Conservation (phyloP, 2,113 vertebrate species). For the Suncus etruscus region DNA sequence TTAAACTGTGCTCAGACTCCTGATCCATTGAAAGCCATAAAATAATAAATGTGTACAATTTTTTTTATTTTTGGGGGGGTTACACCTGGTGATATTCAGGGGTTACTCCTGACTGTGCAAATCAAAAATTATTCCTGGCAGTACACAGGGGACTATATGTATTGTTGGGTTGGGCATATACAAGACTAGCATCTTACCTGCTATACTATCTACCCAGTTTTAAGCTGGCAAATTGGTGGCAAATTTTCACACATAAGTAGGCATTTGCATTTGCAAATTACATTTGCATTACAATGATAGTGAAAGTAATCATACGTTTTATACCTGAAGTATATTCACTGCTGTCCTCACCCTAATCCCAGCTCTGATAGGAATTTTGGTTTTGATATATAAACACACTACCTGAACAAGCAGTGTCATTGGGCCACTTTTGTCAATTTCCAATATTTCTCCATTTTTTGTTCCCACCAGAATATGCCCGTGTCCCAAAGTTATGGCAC, state of each 20-base stretch:
- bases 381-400: neutral
- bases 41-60: neutral
- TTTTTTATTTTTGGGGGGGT: too few relatives aligned
- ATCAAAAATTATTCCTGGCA: too few relatives aligned
- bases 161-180: too few relatives aligned
- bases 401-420: constrained; percentile 97
- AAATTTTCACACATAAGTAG: neutral
- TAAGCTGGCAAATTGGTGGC: neutral
- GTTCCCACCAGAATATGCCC: constrained; percentile 98
- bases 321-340: accelerated
- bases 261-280: too few relatives aligned
- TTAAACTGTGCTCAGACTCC: neutral
- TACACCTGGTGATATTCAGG: too few relatives aligned
- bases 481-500: constrained; percentile 96
- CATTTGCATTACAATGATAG: neutral
- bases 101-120: too few relatives aligned
- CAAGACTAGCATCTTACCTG: too few relatives aligned
- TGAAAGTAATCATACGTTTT: neutral
- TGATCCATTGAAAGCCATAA: neutral
- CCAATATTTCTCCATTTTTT: constrained; percentile 98
- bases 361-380: neutral
- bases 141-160: too few relatives aligned
- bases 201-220: neutral
- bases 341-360: too few relatives aligned
- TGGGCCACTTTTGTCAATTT: constrained; percentile 97